Evolutionary conservation across 37 sponge, comb jelly and placozoan species (phyloP), one percentile per base, ranked within the genome.

Genomic region (Chondrosia reniformis): DNA sequence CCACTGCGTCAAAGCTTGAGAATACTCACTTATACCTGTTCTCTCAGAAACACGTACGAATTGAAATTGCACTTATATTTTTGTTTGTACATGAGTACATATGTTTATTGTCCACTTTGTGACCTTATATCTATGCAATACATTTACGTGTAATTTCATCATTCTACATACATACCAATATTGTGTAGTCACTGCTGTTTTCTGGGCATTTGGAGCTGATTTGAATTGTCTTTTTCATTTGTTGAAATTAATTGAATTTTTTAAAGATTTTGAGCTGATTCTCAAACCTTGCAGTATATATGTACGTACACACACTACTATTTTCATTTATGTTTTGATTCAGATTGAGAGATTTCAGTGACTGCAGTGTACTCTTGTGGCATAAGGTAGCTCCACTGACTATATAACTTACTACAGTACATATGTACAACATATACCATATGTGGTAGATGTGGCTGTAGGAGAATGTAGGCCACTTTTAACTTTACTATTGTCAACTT

Each of bases 351-450:
- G 76, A 86, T 45, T 78, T 81, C 17, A 89, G 89, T 81, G 95
- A 97, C 80, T 92, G 93, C 73, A 89, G 88, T 52, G 90, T 97
- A 37, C 77, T 97, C 25, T 92, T 89, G 78, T 97, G 99, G 99
- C 96, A 97, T 65, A 89, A 92, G 84, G 96, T 93, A 46, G 17
- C 17, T 61, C 27, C 27, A 61, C 63, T 28, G 17, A 28, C 9
- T 28, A 34, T 66, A 19, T 39, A 66, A n/a, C n/a, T n/a, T n/a
- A n/a, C n/a, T n/a, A n/a, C n/a, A n/a, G n/a, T 31, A 66, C 5
- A 12, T 61, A 61, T 28, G 9, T 61, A 61, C 63, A 24, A 61
- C n/a, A 61, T 8, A 24, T 61, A n/a, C n/a, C n/a, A 19, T 49
- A 49, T 49, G 52, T 49, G 15, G 10, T 49, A 15, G 10, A 15